Evolutionary conservation across 2,888 invertebrate species (phyloP), one percentile per base, ranked within the genome.

Genomic region (Alviniconcha strummeri): DNA sequence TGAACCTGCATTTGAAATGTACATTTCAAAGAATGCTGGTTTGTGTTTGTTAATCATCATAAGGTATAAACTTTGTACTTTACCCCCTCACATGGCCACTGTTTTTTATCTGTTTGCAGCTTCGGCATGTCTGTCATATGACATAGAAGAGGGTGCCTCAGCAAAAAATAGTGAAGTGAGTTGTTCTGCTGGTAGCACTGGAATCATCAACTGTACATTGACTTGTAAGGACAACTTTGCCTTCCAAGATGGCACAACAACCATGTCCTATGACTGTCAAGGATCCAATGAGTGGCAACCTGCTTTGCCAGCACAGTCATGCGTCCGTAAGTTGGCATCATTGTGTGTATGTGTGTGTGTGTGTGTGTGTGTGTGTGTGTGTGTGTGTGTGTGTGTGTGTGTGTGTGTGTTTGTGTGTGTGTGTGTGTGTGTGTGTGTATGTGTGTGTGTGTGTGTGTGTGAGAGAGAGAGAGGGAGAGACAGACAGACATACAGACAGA

Each of bases 241-340:
- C 13, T 86, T 85, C 67, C 83, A 78, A 82, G 85, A 85, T 84
- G 85, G 85, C 13, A 71, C 72, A 11, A 79, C 52, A 5, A 64
- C 82, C 13, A 83, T 76, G 57, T 69, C 52, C 5, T 89, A 86
- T 80, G 72, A 77, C 17, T 89, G 89, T 74, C 69, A 79, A 8
- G 85, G 82, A 54, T 60, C 81, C 17, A 87, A 87, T 54, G 80
- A 57, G 2, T 88, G 88, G 88, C 74, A 82, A 17, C 84, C 87
- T 8, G 55, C 72, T 6, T n/a, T 84, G 19, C 85, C 84, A 13
- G 80, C 83, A 1, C 67, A 69, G 19, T 67, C 83, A 13, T 88
- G 88, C 83, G 19, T 85, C 60, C 19, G 88, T 88, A 80, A 84
- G 86, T n/a, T 64, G 15, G 17, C 8, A 17, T 15, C 17, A 36